Percentiles rank a stretch among this genome's conserved stretches.
These are phyloP conservation scores for Idaea straminata DNA, from an alignment of 2,888 invertebrate genomes.

Conservation along the genomic window DNA sequence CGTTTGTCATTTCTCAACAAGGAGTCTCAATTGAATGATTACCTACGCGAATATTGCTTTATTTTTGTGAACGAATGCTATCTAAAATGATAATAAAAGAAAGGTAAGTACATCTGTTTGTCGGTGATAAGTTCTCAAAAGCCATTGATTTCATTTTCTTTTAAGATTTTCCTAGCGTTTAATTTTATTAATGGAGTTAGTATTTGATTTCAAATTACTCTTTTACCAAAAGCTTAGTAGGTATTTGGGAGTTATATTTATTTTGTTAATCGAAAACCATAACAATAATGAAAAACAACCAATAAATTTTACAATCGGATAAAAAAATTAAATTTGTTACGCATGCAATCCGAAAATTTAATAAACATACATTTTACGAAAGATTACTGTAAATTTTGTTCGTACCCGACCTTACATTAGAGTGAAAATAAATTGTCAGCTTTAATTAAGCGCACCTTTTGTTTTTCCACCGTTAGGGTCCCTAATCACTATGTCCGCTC, in stretches of 20 bases:
- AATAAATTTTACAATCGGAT: neutral
- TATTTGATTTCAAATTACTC: neutral
- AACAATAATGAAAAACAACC: neutral
- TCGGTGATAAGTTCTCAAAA: too few species aligned
- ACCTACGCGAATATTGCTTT: neutral
- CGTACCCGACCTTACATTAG: constrained; percentile 27
- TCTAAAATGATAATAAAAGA: too few species aligned
- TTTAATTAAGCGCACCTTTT: constrained; percentile 59
- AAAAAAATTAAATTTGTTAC: neutral
- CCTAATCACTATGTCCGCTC: constrained; percentile 85
- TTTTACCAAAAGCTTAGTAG: neutral
- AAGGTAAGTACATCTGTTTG: too few species aligned
- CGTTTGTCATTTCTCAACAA: constrained; percentile 18
- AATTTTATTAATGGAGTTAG: neutral
- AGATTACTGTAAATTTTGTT: constrained; percentile 24
- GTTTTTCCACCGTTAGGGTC: constrained; percentile 81
- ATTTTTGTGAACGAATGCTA: neutral
- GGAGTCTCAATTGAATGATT: constrained; percentile 24
- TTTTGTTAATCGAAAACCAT: neutral
- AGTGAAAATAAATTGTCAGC: constrained; percentile 32
- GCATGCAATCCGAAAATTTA: constrained; percentile 20
- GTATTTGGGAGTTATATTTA: neutral
- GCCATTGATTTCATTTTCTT: neutral
- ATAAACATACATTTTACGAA: constrained; percentile 25
- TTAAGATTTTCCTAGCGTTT: neutral